Percentiles rank a stretch among this genome's conserved stretches.
Conservation (phyloP, 2,797 vertebrate genomes). For the Leuciscus waleckii region DNA sequence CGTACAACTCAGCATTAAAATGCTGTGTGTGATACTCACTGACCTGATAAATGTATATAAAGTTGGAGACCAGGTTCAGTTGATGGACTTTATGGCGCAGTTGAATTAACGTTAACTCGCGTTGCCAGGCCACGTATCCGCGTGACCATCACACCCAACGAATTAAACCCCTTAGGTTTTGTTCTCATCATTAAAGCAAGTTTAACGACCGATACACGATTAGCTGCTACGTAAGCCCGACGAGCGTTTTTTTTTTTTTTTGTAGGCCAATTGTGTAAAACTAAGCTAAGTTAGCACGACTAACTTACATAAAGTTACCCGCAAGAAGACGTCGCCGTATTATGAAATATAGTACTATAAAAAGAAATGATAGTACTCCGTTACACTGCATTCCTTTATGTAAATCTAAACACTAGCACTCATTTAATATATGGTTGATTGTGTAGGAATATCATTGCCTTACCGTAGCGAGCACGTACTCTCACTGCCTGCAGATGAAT, state of each 20-base stretch:
- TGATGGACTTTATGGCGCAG: conserved; percentile 22
- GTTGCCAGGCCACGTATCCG: conserved; percentile 11
- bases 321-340: neutral
- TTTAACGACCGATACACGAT: neutral
- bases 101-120: conserved; percentile 18
- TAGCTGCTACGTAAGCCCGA: neutral
- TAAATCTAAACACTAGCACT: neutral
- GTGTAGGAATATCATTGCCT: neutral
- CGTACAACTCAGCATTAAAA: neutral
- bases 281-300: conserved; percentile 13
- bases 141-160: neutral
- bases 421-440: neutral
- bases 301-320: neutral
- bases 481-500: conserved; percentile 51
- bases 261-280: conserved; percentile 5
- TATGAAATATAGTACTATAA: neutral
- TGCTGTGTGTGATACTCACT: neutral
- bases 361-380: neutral
- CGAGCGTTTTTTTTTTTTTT: neutral
- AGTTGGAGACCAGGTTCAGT: neutral
- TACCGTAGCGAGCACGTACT: conserved; percentile 46
- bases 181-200: neutral
- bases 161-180: neutral
- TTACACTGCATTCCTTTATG: neutral
- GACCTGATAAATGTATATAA: neutral